Evolutionary conservation across 2,888 invertebrate genomes (phyloP).

Genomic region (Molorchus minor): DNA sequence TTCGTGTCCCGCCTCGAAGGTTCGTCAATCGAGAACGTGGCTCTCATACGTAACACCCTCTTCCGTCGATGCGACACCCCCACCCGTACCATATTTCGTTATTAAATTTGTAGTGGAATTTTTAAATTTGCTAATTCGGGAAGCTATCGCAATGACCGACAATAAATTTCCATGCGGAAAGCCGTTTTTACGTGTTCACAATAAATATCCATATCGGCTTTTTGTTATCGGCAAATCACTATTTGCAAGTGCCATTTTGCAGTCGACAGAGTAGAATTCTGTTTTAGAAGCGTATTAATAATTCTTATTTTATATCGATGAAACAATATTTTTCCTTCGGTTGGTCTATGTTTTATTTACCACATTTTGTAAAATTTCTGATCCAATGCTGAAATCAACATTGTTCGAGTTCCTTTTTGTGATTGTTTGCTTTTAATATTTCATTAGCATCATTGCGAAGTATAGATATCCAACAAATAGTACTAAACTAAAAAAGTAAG

Average conservation of each 20-base stretch:
- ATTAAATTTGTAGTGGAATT: conserved; percentile 26
- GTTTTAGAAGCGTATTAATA: conserved; percentile 19
- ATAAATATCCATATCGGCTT: conserved; percentile 35
- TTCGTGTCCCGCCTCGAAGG: conserved; percentile 7
- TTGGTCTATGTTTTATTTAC: background rate
- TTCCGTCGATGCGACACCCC: conserved; percentile 7
- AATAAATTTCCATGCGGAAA: conserved; percentile 25
- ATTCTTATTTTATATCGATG: conserved; percentile 2
- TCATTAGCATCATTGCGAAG: no score
- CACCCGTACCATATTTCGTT: conserved; percentile 16
- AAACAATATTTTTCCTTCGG: background rate
- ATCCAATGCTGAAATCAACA: no score
- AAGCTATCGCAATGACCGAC: conserved; percentile 20
- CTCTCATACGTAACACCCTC: conserved; percentile 6
- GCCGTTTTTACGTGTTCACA: conserved; percentile 31
- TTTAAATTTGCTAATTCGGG: conserved; percentile 15
- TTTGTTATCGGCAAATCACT: conserved; percentile 32
- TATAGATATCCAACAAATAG: no score
- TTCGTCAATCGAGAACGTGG: conserved; percentile 25
- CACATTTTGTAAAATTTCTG: no score
- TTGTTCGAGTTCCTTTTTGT: no score
- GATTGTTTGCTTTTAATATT: no score
- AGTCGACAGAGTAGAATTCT: conserved; percentile 24
- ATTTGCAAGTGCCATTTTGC: conserved; percentile 39
- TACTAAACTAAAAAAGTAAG: no score